A percentile compares a stretch with the other conserved stretches of the same genome.
phyloP scores from a whole-genome alignment of 2,797 vertebrate species.

The Macropodus opercularis region DNA sequence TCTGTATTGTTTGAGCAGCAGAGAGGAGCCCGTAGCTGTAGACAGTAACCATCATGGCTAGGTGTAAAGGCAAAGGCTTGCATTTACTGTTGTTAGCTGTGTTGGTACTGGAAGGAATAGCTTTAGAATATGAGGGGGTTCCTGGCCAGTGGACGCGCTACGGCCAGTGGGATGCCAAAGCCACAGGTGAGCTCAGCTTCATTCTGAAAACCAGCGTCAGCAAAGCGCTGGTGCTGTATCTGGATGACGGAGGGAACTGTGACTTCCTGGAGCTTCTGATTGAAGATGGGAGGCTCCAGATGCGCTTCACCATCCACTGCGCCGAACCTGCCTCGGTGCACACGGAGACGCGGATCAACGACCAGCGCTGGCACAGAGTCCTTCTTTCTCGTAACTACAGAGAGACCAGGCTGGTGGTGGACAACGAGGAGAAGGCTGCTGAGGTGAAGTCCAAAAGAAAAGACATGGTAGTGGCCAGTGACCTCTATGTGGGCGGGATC shows the following conservation, averaged over 20 bases:
- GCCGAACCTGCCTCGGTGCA: slow-evolving; percentile 89
- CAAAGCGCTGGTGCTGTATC: slow-evolving; percentile 89
- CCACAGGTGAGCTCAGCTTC: slow-evolving; percentile 90
- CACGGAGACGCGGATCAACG: slow-evolving; percentile 83
- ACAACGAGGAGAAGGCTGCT: slow-evolving; percentile 85
- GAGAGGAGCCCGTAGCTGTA: slow-evolving; percentile 48
- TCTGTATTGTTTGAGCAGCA: slow-evolving; percentile 57
- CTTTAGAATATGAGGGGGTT: slow-evolving; percentile 90
- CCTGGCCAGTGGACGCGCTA: slow-evolving; percentile 96
- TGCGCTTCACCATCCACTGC: slow-evolving; percentile 93
- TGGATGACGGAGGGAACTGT: slow-evolving; percentile 95
- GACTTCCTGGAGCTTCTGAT: slow-evolving; percentile 95
- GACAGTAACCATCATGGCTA: slow-evolving; percentile 72
- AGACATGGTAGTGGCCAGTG: slow-evolving; percentile 92
- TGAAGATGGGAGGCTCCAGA: slow-evolving; percentile 85
- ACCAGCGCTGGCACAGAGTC: slow-evolving; percentile 93
- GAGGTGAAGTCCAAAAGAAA: slow-evolving; percentile 91
- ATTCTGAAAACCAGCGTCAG: slow-evolving; percentile 90
- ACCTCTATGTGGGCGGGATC: slow-evolving; percentile 93
- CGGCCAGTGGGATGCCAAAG: slow-evolving; percentile 87
- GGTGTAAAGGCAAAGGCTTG: slow-evolving; percentile 52
- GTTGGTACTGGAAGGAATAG: slow-evolving; percentile 68
- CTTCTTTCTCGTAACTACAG: slow-evolving; percentile 85
- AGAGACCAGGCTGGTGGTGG: slow-evolving; percentile 87
- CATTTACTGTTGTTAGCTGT: slow-evolving; percentile 67